phyloP scores from a whole-genome alignment of 2,113 vertebrate genomes.

The Mixornis gularis region DNA sequence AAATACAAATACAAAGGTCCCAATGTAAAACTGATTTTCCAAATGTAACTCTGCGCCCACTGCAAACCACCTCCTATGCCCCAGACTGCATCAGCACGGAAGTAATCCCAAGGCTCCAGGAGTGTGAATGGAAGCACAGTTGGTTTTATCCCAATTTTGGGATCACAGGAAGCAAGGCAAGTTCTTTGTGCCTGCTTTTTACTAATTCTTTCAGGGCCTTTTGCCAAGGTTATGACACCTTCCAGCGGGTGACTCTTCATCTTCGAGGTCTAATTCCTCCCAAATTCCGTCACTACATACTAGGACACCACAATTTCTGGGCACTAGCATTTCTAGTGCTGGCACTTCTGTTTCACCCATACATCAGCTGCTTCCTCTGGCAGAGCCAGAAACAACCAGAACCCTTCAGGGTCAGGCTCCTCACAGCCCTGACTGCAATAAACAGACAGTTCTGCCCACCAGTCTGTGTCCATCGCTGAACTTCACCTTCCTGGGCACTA shows the following conservation, averaged over 20 bases:
- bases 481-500: neutral
- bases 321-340: neutral
- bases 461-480: neutral
- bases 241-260: fast-evolving
- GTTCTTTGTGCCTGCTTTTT: neutral
- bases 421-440: neutral
- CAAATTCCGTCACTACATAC: neutral
- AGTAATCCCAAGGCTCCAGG: neutral
- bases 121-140: neutral
- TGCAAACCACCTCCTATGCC: neutral
- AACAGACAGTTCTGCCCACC: neutral
- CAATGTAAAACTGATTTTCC: neutral
- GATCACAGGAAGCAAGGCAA: neutral
- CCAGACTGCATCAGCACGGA: fast-evolving
- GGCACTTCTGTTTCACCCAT: neutral
- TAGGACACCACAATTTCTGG: neutral
- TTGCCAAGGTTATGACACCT: neutral
- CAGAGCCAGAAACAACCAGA: neutral
- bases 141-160: neutral
- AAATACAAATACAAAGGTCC: neutral
- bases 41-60: neutral
- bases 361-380: neutral
- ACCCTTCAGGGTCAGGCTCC: neutral
- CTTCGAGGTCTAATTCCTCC: neutral
- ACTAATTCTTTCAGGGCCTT: neutral